These are phyloP conservation scores for Vombatus ursinus DNA, from an alignment of 2,113 vertebrate genomes.

Conservation along the genomic window DNA sequence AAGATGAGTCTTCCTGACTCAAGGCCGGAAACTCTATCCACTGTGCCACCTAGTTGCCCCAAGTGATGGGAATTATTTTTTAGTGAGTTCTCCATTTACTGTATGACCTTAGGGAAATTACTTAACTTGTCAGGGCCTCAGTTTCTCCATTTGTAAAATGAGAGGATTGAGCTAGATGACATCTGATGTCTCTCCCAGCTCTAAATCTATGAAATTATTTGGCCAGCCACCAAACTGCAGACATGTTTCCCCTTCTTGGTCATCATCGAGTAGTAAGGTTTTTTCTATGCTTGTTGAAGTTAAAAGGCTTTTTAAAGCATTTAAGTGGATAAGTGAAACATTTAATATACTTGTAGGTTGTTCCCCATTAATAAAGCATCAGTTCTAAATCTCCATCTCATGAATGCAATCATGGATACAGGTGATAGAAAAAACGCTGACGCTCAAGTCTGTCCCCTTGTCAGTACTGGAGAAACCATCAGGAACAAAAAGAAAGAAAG, in stretches of 20 bases:
- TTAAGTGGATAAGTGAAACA: constrained; percentile 36
- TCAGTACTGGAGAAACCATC: constrained; percentile 7
- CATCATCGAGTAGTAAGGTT: not conserved
- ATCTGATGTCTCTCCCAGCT: not conserved
- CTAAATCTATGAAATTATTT: constrained; percentile 13
- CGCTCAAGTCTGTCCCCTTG: not conserved
- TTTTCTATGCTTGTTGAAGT: constrained; percentile 49
- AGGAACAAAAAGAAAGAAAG: not conserved
- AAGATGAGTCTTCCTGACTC: not conserved
- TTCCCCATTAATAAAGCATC: constrained; percentile 41
- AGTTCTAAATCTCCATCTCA: constrained; percentile 24
- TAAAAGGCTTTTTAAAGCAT: constrained; percentile 44
- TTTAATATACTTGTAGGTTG: constrained; percentile 32
- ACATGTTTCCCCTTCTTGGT: constrained; percentile 40
- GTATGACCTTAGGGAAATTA: not conserved
- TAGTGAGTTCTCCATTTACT: constrained; percentile 33
- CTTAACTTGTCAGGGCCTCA: not conserved
- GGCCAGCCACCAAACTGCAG: constrained; percentile 37
- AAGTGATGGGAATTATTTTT: constrained; percentile 20
- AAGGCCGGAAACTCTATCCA: no score
- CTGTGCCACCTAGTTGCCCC: not conserved
- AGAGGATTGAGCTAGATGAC: not conserved
- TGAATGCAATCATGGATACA: not conserved
- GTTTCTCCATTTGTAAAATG: not conserved
- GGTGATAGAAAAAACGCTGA: not conserved